Conservation (phyloP, 1,140 invertebrate genomes). For the Hermetia illucens region DNA sequence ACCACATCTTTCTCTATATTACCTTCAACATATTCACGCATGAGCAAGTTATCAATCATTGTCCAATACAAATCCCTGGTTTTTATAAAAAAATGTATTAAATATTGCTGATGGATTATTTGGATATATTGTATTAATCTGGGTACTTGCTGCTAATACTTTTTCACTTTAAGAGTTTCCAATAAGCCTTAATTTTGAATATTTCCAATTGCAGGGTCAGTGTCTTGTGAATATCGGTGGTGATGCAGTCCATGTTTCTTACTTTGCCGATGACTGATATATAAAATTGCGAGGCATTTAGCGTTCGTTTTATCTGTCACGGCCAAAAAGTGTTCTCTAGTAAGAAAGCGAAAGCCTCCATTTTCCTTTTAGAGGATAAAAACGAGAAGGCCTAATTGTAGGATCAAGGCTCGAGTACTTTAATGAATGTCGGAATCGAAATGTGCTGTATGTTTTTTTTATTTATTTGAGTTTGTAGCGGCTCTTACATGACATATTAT, state of each 20-base stretch:
- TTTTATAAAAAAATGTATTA: background rate
- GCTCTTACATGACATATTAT: too few relatives aligned
- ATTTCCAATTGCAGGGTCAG: constrained; percentile 52
- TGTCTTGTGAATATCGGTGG: constrained; percentile 91
- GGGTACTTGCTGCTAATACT: constrained; percentile 1
- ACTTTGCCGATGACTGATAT: constrained; percentile 27
- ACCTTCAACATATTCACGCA: too few relatives aligned
- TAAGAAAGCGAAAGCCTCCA: constrained; percentile 6
- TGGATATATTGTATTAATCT: background rate
- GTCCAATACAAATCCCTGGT: constrained; percentile 1
- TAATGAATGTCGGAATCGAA: too few relatives aligned
- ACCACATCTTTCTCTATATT: too few relatives aligned
- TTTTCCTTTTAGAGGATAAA: too few relatives aligned
- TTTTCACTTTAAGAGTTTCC: constrained; percentile 1
- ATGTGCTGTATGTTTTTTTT: too few relatives aligned
- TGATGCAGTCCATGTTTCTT: constrained; percentile 66
- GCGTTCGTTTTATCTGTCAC: constrained; percentile 23
- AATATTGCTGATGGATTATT: background rate
- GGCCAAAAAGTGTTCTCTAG: constrained; percentile 22
- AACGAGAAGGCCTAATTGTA: too few relatives aligned
- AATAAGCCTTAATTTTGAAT: background rate
- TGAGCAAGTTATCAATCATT: too few relatives aligned
- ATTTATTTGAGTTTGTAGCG: too few relatives aligned
- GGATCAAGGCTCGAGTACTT: too few relatives aligned
- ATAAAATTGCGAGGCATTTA: constrained; percentile 21